These are phyloP conservation scores for Paradisaea rubra DNA, from an alignment of 2,113 vertebrate species.

Conservation along the genomic window DNA sequence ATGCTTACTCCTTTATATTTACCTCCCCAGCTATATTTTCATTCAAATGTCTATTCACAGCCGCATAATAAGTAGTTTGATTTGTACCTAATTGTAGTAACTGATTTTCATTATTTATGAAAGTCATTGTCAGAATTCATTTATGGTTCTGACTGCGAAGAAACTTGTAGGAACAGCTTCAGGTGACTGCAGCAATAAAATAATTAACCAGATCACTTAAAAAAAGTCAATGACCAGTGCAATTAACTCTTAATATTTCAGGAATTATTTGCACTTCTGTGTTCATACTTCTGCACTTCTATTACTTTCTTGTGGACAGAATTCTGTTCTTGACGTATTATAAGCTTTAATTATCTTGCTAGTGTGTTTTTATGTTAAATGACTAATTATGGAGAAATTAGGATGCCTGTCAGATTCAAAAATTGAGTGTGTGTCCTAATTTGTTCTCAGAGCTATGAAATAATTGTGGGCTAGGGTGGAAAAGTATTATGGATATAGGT, in stretches of 20 bases:
- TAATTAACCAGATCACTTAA: constrained; percentile 49
- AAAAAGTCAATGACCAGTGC: not conserved
- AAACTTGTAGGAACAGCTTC: constrained; percentile 36
- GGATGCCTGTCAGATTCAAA: not conserved
- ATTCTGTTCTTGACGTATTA: not conserved
- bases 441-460: not conserved
- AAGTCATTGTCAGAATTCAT: constrained; percentile 61
- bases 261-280: constrained; percentile 1
- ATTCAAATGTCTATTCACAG: constrained; percentile 11
- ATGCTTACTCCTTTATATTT: not conserved
- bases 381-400: not conserved
- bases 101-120: constrained; percentile 65
- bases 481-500: not conserved
- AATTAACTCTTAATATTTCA: not conserved
- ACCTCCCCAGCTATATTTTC: not conserved
- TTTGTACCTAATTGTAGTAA: constrained; percentile 66
- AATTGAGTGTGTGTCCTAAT: not conserved
- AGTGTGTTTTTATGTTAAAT: not conserved
- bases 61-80: constrained; percentile 59
- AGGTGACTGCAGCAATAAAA: constrained; percentile 48
- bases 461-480: not conserved
- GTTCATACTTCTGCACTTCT: not conserved
- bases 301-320: not conserved
- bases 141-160: constrained; percentile 46
- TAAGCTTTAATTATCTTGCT: not conserved